phyloP scores from a whole-genome alignment of 1,140 invertebrate species.

The Cotesia vestalis region DNA sequence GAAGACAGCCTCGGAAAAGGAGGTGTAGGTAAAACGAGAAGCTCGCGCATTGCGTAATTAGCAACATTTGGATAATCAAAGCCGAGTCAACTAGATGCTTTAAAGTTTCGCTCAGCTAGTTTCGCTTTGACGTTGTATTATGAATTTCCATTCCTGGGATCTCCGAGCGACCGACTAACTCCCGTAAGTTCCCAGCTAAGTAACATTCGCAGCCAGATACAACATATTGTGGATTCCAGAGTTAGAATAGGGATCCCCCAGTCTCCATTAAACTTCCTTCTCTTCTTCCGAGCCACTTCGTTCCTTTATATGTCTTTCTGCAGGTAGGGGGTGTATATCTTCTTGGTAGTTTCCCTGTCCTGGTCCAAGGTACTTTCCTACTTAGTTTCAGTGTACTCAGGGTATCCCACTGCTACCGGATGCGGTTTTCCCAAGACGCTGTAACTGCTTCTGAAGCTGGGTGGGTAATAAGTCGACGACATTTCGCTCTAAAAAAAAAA shows the following conservation, averaged over 20 bases:
- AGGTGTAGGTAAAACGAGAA: background rate
- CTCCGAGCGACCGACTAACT: conserved; percentile 43
- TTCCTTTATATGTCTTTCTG: conserved; percentile 1
- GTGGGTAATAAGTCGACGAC: conserved; percentile 19
- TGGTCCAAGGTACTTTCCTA: background rate
- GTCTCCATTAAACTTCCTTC: conserved; percentile 1
- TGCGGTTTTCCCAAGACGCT: conserved; percentile 46
- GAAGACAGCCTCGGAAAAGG: background rate
- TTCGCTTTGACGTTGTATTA: conserved; percentile 43
- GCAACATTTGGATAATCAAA: conserved; percentile 13
- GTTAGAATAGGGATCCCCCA: conserved; percentile 46
- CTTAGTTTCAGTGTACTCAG: background rate
- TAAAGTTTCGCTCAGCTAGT: conserved; percentile 28
- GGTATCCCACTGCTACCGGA: conserved; percentile 32
- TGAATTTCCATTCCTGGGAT: conserved; percentile 52
- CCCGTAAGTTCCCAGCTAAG: conserved; percentile 44
- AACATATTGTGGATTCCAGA: conserved; percentile 38
- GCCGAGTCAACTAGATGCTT: background rate
- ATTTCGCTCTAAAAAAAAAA: no score
- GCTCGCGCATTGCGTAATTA: no score
- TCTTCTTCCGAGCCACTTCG: background rate
- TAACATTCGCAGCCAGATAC: conserved; percentile 41
- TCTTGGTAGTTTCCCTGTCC: conserved; percentile 4
- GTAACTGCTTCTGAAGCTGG: conserved; percentile 32
- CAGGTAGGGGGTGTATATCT: background rate